A percentile compares a stretch with the other conserved stretches of the same genome.
These are phyloP conservation scores for Hedychridium roseum DNA, from an alignment of 2,888 invertebrate genomes.

Conservation along the genomic window DNA sequence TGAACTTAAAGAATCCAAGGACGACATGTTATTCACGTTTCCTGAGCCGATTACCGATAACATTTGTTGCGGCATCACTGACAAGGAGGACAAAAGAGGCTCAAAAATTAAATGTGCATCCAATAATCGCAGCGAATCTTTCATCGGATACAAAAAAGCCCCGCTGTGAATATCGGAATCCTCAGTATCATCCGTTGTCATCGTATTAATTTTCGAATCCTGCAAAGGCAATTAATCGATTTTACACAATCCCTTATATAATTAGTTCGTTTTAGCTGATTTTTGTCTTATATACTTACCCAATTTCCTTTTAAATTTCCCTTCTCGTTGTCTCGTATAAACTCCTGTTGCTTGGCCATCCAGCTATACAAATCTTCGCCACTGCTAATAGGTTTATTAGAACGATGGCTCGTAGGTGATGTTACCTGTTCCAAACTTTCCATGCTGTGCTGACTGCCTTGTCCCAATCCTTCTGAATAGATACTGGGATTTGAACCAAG, in stretches of 20 bases:
- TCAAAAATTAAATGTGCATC: conserved; percentile 95
- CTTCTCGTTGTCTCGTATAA: conserved; percentile 63
- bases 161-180: conserved; percentile 64
- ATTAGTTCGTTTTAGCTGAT: not conserved
- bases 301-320: conserved; percentile 60
- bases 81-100: conserved; percentile 86
- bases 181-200: conserved; percentile 62
- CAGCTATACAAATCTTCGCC: conserved; percentile 93
- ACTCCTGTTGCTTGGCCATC: conserved; percentile 92
- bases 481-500: conserved; percentile 75
- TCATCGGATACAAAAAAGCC: conserved; percentile 78
- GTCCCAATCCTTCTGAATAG: conserved; percentile 58
- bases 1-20: conserved; percentile 88
- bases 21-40: conserved; percentile 69
- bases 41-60: conserved; percentile 65
- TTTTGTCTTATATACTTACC: conserved; percentile 42
- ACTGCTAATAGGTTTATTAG: conserved; percentile 67
- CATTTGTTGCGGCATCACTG: conserved; percentile 90
- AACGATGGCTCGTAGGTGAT: conserved; percentile 67
- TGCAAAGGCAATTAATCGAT: conserved; percentile 28
- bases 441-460: conserved; percentile 61
- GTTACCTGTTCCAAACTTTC: conserved; percentile 60
- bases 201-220: conserved; percentile 63
- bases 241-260: conserved; percentile 1
- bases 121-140: conserved; percentile 83